phyloP scores from a whole-genome alignment of 2,888 invertebrate genomes.

The Ptychoptera albimana region DNA sequence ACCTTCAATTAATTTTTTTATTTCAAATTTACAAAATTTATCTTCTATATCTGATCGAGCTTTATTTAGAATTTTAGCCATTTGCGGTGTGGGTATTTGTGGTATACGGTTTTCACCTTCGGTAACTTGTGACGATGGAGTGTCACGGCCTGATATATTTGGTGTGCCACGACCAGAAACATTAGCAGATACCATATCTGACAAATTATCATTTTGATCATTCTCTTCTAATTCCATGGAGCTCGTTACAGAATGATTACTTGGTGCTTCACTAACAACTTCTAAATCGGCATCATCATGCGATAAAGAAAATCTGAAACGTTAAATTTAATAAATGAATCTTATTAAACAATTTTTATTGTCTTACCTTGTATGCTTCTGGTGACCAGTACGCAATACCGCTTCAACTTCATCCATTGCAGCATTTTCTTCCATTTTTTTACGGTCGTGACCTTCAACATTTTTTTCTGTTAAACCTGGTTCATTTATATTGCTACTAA shows the following conservation, averaged over 20 bases:
- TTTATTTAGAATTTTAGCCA: conserved; percentile 52
- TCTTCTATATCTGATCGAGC: conserved; percentile 92
- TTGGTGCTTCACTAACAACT: conserved; percentile 89
- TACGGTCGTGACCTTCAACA: conserved; percentile 17
- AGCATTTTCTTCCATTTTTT: conserved; percentile 7
- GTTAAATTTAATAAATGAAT: neutral
- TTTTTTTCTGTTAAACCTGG: conserved; percentile 16
- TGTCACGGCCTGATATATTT: conserved; percentile 92
- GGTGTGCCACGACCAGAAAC: conserved; percentile 84
- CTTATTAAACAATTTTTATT: neutral
- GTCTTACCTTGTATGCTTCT: conserved; percentile 38
- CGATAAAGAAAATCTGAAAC: conserved; percentile 54
- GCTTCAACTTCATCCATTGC: conserved; percentile 21
- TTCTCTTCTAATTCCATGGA: conserved; percentile 77
- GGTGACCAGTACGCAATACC: conserved; percentile 30
- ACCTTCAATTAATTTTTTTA: conserved; percentile 61
- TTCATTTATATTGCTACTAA: conserved; percentile 22
- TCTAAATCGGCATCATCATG: conserved; percentile 90
- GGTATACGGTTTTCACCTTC: conserved; percentile 49
- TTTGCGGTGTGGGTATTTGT: conserved; percentile 33
- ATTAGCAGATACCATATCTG: conserved; percentile 94
- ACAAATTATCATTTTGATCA: conserved; percentile 81
- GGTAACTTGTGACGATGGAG: conserved; percentile 85
- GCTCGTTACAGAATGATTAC: conserved; percentile 87
- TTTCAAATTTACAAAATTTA: conserved; percentile 96